phyloP scores from a whole-genome alignment of 2,113 vertebrate genomes.

The Trichomycterus rosablanca region DNA sequence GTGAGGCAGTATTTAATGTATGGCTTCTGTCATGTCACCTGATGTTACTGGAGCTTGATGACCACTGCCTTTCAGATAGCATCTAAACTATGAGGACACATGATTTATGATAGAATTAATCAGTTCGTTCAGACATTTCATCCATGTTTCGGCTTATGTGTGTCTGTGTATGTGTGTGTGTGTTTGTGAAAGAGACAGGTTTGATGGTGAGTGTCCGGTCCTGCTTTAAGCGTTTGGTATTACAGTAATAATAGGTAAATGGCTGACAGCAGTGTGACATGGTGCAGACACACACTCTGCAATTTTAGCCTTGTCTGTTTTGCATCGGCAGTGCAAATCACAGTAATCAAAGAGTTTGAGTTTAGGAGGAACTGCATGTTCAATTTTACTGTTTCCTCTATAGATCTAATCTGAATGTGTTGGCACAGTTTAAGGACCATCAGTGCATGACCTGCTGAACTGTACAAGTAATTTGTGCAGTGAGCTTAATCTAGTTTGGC shows the following conservation, averaged over 20 bases:
- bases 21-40: constrained; percentile 23
- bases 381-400: constrained; percentile 25
- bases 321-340: constrained; percentile 31
- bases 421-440: neutral
- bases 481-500: too few species aligned
- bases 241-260: constrained; percentile 34
- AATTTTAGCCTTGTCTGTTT: constrained; percentile 35
- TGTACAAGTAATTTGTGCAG: too few species aligned
- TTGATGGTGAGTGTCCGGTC: constrained; percentile 27
- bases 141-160: constrained; percentile 1
- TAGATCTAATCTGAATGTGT: constrained; percentile 31
- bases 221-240: constrained; percentile 21
- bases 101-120: constrained; percentile 26
- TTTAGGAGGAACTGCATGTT: constrained; percentile 13
- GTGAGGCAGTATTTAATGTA: constrained; percentile 21
- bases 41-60: constrained; percentile 14
- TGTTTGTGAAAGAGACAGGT: neutral
- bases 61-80: constrained; percentile 35
- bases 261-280: constrained; percentile 31
- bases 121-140: constrained; percentile 4
- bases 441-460: constrained; percentile 21
- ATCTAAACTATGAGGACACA: constrained; percentile 29
- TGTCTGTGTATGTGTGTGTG: constrained; percentile 17
- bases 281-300: constrained; percentile 37
- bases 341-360: constrained; percentile 24